Percentiles rank a stretch among this genome's conserved stretches.
Conservation (phyloP, 2,797 vertebrate species). For the Antennarius maculatus region DNA sequence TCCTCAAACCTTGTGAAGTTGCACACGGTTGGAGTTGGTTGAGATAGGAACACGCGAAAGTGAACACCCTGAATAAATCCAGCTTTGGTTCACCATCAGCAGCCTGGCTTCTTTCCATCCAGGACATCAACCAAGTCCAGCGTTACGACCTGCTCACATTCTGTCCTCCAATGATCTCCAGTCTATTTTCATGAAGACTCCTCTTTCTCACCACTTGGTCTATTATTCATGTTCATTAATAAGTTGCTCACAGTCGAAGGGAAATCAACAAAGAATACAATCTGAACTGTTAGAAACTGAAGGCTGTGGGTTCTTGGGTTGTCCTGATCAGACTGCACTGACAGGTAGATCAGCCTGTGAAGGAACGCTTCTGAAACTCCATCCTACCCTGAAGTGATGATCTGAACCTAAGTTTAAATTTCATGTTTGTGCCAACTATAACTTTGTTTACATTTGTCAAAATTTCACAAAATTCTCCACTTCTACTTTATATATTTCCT, state of each 20-base stretch:
- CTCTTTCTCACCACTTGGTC: constrained; percentile 39
- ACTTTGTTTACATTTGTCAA: constrained; percentile 57
- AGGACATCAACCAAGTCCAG: constrained; percentile 35
- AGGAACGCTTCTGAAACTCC: neutral
- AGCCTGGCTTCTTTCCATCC: constrained; percentile 39
- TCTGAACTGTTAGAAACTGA: constrained; percentile 8
- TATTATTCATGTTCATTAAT: constrained; percentile 51
- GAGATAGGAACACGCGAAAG: constrained; percentile 22
- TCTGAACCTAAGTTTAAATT: constrained; percentile 31
- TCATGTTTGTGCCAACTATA: constrained; percentile 63
- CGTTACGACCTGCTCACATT: constrained; percentile 34
- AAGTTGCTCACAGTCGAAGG: constrained; percentile 24
- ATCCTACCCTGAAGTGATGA: constrained; percentile 3
- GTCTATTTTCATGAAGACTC: constrained; percentile 33
- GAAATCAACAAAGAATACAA: constrained; percentile 3
- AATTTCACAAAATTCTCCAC: constrained; percentile 27
- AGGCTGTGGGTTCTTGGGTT: constrained; percentile 4
- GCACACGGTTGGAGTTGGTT: constrained; percentile 31
- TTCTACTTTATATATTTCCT: constrained; percentile 31
- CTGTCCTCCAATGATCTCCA: constrained; percentile 36
- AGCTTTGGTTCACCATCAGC: constrained; percentile 35
- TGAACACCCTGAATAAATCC: constrained; percentile 18
- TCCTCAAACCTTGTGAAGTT: constrained; percentile 54
- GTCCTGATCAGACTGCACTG: neutral
- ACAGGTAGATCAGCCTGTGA: constrained; percentile 4